Evolutionary conservation across 2,113 vertebrate genomes (phyloP).

Genomic region (Antennarius striatus): DNA sequence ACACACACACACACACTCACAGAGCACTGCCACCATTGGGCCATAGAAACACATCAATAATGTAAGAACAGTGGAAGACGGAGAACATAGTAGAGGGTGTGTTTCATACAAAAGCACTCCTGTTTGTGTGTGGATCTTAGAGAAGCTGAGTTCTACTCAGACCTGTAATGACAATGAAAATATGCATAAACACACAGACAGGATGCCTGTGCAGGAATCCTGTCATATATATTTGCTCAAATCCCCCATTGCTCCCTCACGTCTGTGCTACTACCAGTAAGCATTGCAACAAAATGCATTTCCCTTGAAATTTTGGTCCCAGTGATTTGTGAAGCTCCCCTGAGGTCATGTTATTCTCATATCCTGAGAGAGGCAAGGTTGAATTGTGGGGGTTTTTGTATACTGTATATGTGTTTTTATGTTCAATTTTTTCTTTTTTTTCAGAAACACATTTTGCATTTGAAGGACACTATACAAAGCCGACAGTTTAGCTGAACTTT

Average conservation of each 20-base stretch:
- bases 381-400: too few relatives aligned
- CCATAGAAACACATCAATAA: neutral
- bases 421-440: slow-evolving; percentile 1
- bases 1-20: neutral
- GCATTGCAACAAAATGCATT: slow-evolving; percentile 24
- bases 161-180: neutral
- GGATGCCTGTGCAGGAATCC: neutral
- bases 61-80: neutral
- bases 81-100: neutral
- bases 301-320: slow-evolving; percentile 15
- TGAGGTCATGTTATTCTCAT: neutral
- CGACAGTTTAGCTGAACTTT: neutral
- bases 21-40: too few relatives aligned
- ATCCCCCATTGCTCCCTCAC: neutral
- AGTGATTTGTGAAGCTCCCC: slow-evolving; percentile 29
- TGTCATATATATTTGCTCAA: neutral
- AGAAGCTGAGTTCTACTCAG: neutral
- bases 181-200: neutral
- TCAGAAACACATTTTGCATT: slow-evolving; percentile 5
- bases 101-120: neutral
- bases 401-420: too few relatives aligned
- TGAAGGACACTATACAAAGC: neutral
- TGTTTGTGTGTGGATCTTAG: neutral
- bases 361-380: too few relatives aligned
- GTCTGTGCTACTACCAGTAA: neutral